Evolutionary conservation across 2,888 invertebrate species (phyloP), one percentile per base, ranked within the genome.

Genomic region (Papilio demoleus): DNA sequence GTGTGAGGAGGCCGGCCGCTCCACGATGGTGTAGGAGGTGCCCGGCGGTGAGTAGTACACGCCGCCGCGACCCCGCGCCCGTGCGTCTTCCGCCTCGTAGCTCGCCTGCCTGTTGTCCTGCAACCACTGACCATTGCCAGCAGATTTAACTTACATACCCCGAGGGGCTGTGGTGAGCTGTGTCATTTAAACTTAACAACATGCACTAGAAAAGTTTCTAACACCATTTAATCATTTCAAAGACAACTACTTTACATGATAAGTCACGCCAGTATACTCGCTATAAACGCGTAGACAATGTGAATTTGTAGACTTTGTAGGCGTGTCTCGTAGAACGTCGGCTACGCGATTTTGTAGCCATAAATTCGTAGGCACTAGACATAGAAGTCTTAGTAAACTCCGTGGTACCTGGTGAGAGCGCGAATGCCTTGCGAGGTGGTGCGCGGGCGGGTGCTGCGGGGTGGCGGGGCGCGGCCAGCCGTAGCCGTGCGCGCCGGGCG

Each of bases 1-100:
- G 75, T 95, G 95, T 60, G 95, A 95, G 77, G 95, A 95, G 73
- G 95, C 95, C 72, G 95, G 95, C 73, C 97, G 93, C 90, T 97
- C 97, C 80, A 97, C 95, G 86, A 97, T 97, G 81, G 97, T 97
- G 89, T 97, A 97, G 70, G 96, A 97, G 75, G 97, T 97, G 72
- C 97, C 97, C 34, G 97, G 97, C 68, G 97, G 97, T 74, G 97
- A 97, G 88, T 97, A 97, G 89, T 97, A 97, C 73, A 95, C 93
- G 74, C 96, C 95, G 74, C 96, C 94, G 60, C 95, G 94, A 73
- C 94, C 93, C 76, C 95, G 90, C 74, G 81, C 85, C 56, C 90
- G 84, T 70, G 90, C 91, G 75, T 88, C 93, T 79, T 85, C 92
- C 78, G 90, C 91, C 86, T 87, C 94, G 83, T 90, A 92, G 80